Conservation (phyloP, 2,113 vertebrate genomes). For the Acrocephalus arundinaceus region DNA sequence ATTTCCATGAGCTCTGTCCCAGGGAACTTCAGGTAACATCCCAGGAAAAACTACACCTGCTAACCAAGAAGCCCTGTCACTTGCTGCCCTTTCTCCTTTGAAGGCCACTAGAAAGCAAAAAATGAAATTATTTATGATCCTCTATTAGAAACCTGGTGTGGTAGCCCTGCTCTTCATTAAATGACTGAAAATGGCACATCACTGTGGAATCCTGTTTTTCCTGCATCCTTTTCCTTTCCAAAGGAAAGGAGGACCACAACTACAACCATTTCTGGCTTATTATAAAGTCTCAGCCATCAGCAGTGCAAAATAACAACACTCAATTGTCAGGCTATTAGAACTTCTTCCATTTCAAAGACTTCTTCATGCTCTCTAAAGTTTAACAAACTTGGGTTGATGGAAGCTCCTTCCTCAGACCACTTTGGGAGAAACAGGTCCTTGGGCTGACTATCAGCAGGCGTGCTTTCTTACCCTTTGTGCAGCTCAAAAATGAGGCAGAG, state of each 20-base stretch:
- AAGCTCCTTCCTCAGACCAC: background rate
- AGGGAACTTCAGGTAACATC: accelerated
- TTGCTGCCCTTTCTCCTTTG: background rate
- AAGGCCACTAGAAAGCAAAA: background rate
- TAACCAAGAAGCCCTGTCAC: background rate
- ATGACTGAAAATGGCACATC: background rate
- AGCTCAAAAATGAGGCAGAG: background rate
- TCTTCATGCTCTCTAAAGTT: background rate
- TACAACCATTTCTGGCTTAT: background rate
- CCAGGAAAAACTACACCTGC: background rate
- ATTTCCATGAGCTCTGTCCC: background rate
- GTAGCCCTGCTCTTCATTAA: background rate
- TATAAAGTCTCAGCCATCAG: background rate
- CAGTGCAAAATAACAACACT: background rate
- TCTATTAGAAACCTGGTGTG: background rate
- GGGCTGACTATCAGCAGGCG: background rate
- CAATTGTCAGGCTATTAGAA: background rate
- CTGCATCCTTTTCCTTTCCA: background rate
- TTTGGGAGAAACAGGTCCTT: background rate
- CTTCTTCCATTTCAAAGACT: background rate
- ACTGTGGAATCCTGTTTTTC: background rate
- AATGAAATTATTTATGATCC: background rate
- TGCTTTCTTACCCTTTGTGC: background rate
- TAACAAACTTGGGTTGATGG: background rate
- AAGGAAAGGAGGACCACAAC: background rate